These are phyloP conservation scores for Pelobates cultripes DNA, from an alignment of 2,797 vertebrate genomes.

Conservation along the genomic window DNA sequence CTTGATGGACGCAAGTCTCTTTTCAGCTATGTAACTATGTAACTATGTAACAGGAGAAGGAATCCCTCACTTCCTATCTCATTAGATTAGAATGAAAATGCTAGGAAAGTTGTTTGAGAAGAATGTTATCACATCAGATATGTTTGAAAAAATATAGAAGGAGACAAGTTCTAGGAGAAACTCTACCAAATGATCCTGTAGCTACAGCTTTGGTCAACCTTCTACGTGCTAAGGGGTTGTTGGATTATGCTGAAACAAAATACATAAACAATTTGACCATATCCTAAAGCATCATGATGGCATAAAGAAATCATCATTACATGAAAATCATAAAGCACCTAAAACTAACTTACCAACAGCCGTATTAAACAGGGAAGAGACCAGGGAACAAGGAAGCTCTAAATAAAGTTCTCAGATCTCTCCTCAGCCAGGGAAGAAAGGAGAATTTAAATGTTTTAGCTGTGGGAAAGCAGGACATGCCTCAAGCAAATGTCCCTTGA, in stretches of 20 bases:
- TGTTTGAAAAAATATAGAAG: neutral
- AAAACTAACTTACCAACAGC: neutral
- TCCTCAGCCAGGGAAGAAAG: no score
- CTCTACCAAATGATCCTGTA: neutral
- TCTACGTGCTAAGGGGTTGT: neutral
- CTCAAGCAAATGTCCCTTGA: no score
- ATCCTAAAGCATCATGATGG: neutral
- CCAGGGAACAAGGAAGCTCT: neutral
- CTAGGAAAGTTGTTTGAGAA: neutral
- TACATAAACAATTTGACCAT: slow-evolving; percentile 1
- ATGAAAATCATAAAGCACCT: neutral
- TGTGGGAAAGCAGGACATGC: no score
- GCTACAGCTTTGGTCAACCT: no score
- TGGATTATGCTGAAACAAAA: neutral
- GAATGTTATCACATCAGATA: neutral
- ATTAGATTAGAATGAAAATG: neutral
- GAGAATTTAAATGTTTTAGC: no score
- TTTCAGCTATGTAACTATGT: no score
- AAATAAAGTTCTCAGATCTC: no score
- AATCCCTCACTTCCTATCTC: neutral
- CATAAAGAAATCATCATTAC: neutral
- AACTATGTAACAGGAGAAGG: no score
- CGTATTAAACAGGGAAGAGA: neutral
- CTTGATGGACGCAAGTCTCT: no score
- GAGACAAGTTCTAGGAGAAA: neutral